Conservation (phyloP, 2,888 invertebrate genomes). For the Antitype chi region DNA sequence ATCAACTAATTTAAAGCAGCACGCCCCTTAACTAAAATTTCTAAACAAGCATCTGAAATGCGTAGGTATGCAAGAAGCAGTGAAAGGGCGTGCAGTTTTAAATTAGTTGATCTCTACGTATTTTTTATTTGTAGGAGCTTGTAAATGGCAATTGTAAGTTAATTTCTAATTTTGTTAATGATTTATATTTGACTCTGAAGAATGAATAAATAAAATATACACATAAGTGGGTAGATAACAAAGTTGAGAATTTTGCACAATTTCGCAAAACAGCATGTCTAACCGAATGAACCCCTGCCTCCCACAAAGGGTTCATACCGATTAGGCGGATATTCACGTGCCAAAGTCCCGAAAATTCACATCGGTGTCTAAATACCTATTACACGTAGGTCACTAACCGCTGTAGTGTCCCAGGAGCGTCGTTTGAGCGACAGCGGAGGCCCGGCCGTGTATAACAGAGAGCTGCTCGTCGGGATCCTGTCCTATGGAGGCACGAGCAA, state of each 20-base stretch:
- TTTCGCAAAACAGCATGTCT: neutral
- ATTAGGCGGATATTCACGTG: slow-evolving; percentile 23
- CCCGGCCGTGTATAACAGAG: slow-evolving; percentile 70
- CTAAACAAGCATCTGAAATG: too few relatives aligned
- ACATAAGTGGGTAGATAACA: too few relatives aligned
- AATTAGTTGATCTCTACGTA: too few relatives aligned
- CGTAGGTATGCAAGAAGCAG: too few relatives aligned
- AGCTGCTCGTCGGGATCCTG: slow-evolving; percentile 76
- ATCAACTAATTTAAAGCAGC: too few relatives aligned
- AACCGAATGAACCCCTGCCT: neutral
- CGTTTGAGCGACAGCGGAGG: slow-evolving; percentile 82
- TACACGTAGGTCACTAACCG: slow-evolving; percentile 27
- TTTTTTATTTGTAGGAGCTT: neutral
- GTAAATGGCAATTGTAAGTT: neutral
- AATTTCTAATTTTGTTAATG: neutral
- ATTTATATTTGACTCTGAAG: neutral
- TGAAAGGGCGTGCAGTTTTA: too few relatives aligned
- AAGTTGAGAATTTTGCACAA: neutral
- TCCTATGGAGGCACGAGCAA: slow-evolving; percentile 73
- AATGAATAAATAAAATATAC: neutral
- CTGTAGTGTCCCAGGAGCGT: slow-evolving; percentile 69
- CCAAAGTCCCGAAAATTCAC: slow-evolving; percentile 1
- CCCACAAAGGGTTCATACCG: neutral
- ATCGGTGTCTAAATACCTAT: slow-evolving; percentile 11
- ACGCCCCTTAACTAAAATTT: too few relatives aligned